Evolutionary conservation across 2,113 vertebrate species (phyloP).

Genomic region (Nicator chloris): DNA sequence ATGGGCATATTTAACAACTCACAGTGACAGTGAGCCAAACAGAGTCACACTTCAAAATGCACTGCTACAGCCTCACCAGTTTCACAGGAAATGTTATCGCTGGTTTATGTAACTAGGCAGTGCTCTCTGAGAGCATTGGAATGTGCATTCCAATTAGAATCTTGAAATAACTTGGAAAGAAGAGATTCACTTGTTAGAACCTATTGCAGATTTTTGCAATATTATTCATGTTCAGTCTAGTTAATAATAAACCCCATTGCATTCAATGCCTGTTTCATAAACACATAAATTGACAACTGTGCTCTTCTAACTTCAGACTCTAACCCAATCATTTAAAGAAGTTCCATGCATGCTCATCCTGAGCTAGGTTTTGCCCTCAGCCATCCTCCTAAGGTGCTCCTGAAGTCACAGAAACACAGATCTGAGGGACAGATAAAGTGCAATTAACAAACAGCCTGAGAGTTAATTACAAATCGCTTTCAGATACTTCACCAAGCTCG

Average conservation of each 20-base stretch:
- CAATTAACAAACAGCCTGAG: not conserved
- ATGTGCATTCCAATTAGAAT: not conserved
- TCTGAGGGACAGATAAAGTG: not conserved
- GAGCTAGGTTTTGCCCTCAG: not conserved
- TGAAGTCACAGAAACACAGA: not conserved
- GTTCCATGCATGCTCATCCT: not conserved
- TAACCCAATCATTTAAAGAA: not conserved
- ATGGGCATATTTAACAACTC: not conserved
- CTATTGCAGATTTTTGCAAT: not conserved
- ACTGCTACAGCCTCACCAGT: not conserved
- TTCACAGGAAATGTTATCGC: not conserved
- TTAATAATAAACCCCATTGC: not conserved
- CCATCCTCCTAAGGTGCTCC: not conserved
- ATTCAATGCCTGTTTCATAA: not conserved
- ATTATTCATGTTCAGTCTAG: not conserved
- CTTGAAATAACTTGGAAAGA: not conserved
- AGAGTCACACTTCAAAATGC: not conserved
- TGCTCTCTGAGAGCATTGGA: not conserved
- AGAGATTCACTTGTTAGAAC: not conserved
- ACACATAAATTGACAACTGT: not conserved
- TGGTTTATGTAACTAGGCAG: not conserved
- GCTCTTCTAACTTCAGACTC: not conserved
- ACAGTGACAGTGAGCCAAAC: not conserved
- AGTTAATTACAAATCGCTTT: not conserved
- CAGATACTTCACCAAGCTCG: not conserved